Percentiles rank a stretch among this genome's conserved stretches.
Evolutionary conservation across 1,140 invertebrate genomes (phyloP).

Genomic region (Solenopsis invicta): DNA sequence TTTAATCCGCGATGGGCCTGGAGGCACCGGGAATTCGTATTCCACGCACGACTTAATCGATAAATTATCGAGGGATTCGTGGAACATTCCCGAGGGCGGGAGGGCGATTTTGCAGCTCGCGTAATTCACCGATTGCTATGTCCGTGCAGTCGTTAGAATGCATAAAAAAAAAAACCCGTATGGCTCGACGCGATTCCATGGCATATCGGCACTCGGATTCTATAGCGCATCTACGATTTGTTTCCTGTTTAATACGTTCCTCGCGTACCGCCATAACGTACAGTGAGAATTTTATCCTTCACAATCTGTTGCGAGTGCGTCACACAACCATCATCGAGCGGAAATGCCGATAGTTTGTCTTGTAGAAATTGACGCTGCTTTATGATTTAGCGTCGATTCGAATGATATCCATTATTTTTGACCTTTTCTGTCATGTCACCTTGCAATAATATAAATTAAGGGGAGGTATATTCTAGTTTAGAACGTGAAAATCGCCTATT

Average conservation of each 20-base stretch:
- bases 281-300: slow-evolving; percentile 31
- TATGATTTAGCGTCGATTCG: not conserved
- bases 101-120: slow-evolving; percentile 68
- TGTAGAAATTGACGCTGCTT: not conserved
- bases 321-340: not conserved
- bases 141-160: slow-evolving; percentile 48
- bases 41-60: slow-evolving; percentile 74
- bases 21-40: slow-evolving; percentile 62
- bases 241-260: slow-evolving; percentile 59
- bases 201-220: not conserved
- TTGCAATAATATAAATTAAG: not conserved
- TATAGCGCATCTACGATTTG: slow-evolving; percentile 34
- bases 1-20: slow-evolving; percentile 60
- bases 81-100: slow-evolving; percentile 37
- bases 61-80: slow-evolving; percentile 78
- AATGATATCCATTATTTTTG: not conserved
- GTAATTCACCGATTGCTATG: slow-evolving; percentile 70
- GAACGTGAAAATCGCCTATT: too few relatives aligned
- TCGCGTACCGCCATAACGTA: not conserved
- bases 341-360: slow-evolving; percentile 33
- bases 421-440: not conserved
- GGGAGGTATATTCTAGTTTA: too few relatives aligned
- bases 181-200: not conserved
- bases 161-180: slow-evolving; percentile 62
- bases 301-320: not conserved